These are phyloP conservation scores for Streptopelia turtur DNA, from an alignment of 2,797 vertebrate genomes.

Conservation along the genomic window DNA sequence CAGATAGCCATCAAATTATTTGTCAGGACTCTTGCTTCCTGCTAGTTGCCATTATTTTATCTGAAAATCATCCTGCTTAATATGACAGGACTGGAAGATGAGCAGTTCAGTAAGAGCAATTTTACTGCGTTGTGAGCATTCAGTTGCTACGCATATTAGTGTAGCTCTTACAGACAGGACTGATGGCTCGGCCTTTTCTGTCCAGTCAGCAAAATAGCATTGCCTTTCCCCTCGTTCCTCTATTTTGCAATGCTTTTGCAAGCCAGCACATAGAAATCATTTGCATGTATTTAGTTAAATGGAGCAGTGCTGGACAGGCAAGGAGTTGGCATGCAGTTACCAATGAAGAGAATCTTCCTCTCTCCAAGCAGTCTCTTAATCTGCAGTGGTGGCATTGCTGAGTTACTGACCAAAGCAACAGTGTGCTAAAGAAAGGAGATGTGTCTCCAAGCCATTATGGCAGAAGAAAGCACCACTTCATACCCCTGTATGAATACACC, in stretches of 20 bases:
- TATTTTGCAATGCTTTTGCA: conserved; percentile 51
- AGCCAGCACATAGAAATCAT: neutral
- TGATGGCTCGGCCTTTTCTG: conserved; percentile 27
- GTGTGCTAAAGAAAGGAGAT: neutral
- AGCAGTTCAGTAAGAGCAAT: neutral
- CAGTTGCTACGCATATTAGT: neutral
- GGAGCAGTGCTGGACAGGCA: neutral
- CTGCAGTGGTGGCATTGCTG: neutral
- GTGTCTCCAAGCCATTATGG: neutral
- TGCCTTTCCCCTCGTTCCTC: conserved; percentile 60
- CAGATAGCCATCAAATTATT: neutral
- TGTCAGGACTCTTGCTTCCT: neutral
- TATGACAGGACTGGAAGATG: neutral
- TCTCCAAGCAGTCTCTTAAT: neutral
- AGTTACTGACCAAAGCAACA: neutral
- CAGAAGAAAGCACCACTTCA: neutral
- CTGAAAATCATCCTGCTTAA: neutral
- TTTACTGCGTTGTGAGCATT: neutral
- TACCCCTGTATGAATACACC: neutral
- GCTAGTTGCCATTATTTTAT: conserved; percentile 4
- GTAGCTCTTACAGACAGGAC: neutral
- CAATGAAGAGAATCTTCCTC: neutral
- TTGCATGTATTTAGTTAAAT: neutral
- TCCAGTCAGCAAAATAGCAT: conserved; percentile 37
- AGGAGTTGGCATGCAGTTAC: neutral